Evolutionary conservation across 2,888 invertebrate species (phyloP), one percentile per base, ranked within the genome.

Genomic region (Tortrix viridana): DNA sequence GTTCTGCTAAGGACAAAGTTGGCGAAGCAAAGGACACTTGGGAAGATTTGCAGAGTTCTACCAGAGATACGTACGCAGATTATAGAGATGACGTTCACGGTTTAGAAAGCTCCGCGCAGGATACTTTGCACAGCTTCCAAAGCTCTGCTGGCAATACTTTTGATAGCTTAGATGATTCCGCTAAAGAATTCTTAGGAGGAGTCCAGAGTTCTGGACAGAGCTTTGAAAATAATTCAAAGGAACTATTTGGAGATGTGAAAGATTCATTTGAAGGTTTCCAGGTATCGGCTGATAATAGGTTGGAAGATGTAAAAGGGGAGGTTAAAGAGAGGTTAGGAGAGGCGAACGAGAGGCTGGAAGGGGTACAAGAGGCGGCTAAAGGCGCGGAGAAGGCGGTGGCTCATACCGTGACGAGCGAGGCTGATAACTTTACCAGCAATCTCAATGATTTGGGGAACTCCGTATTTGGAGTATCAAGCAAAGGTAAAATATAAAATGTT

Each of bases 91-190:
- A 91, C 64, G 81, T 82, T n/a, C 79, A 84, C 66, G 86, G 87
- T 54, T 70, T 88, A 57, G 90, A 88, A 60, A 89, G 75, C 69
- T 90, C 90, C 3, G 82, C 88, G 1, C 90, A 91, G 67, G 91
- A 91, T 58, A 92, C 91, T 32, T 67, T 92, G 67, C 88, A 86
- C 67, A 91, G 91, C 69, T 89, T 92, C 76, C 92, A 91, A 71
- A 92, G 91, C 72, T 92, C 92, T 3, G 90, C 92, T 1, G 91
- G 91, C 5, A 88, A 92, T 62, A 92, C 91, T 1, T 92, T 91
- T 54, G 92, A 90, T 56, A 91, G 91, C 68, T 79, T 92, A 57
- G 92, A 91, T 43, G 89, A 92, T 67, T 91, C 91, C 0, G 81
- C 85, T 0, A 79, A 80, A 52, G 85, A 90, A 68, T 80, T 82